Base-by-base conservation (phyloP, 2,888 invertebrate genomes). In the Microctonus brassicae region DNA sequence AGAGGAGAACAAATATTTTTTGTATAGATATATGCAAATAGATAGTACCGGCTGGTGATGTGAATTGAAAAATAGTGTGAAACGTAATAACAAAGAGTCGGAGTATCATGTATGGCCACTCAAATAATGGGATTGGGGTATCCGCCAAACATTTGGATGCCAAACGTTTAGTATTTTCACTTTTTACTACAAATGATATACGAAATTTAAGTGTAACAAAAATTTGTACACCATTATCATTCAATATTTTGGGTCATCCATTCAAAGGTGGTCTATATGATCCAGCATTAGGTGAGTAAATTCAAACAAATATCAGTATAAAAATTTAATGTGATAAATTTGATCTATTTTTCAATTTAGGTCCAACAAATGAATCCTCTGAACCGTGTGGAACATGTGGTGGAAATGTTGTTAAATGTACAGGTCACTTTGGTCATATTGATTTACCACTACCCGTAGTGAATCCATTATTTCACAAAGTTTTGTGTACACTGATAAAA, bases 401-500 rank as follows among this genome's bases (percentile, higher is more conserved):
- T 10, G 90, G 92, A 76, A 90, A 90, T 20, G 85, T 91, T 57
- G 84, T 90, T 7, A 89, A 91, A 75, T 98, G 98, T 84, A 92
- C 94, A 0, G 99, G 99, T 0, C 99, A 99, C 88, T 93, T 97
- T 87, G 99, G 99, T 0, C 96, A 98, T 84, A 97, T 99, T 75
- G 94, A 95, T 77, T 89, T 99, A 0, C 95, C 96, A 0, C 88
- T 98, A 11, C 93, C 96, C 0, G 94, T 97, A 0, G 93, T 95
- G 70, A 98, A 99, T 89, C 98, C 99, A 0, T 84, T 99, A 60
- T 96, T 97, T 82, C 93, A 94, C 75, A 93, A 93, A 82, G 90
- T 92, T 34, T 89, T 98, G 20, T 91, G 90, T 69, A 90, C 89
- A 0, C 85, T 96, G 9, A 89, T 96, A 64, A 90, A 91, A 75